Base-by-base conservation (phyloP, 92 coral and sea anemone species). In the Porites lobata region DNA sequence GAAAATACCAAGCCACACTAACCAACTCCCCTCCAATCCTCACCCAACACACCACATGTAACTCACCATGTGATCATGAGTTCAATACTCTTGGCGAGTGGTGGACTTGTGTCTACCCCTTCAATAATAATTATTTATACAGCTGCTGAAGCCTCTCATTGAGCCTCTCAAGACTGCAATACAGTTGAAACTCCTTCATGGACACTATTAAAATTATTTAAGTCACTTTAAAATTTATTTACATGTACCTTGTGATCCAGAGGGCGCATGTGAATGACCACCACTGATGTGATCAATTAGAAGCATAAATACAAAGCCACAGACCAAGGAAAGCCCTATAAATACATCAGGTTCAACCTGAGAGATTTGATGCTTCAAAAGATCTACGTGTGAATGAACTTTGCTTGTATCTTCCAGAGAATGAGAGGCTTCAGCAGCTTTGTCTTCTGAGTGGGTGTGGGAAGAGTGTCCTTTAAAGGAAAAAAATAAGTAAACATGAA, bases 221-320 rank as follows among this genome's bases (percentile, higher is more conserved):
- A 38, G 47, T 38, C 47, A 38, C 47, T 38, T 38, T 29, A 29
- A 29, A 29, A 29, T 29, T 0, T 38, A 38, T 4, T 38, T 38
- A 38, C 6, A 38, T 4, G 47, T 38, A 56, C 61, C 61, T 56
- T 56, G 61, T 56, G 91, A 38, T 22, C 83, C 76, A 67, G 96
- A 86, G 1, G 98, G 86, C 7, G 92, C 94, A 89, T 97, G 99
- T 1, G 99, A 95, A 77, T 97, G 99, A 3, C 99, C 99, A 0
- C 99, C 99, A 87, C 96, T 92, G 8, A 94, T 92, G 69, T 92
- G 96, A 63, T 97, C 99, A 86, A 97, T 84, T 67, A 97, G 82
- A 29, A 97, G 78, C 99, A 97, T 95, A 82, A 97, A 95, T 8
- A 97, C 95, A 91, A 97, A 97, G 51, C 99, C 98, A 89, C 91